Evolutionary conservation across 2,113 vertebrate species (phyloP).

Genomic region (Phrynocephalus versicolor): DNA sequence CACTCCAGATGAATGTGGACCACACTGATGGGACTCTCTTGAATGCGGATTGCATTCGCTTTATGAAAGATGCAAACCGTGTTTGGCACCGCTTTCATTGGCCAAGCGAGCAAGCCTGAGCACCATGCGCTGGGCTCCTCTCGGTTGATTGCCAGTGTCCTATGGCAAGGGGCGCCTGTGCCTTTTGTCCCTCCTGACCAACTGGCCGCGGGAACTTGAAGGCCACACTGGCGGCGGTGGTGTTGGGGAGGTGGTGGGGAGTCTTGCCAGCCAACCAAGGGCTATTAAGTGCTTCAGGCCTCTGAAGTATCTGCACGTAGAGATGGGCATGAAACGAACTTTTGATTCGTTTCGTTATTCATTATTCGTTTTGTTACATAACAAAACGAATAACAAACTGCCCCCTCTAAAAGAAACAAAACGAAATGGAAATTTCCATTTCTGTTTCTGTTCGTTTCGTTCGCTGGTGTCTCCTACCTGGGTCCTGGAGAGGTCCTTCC

Average conservation of each 20-base stretch:
- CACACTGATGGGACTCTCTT: background rate
- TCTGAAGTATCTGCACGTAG: conserved; percentile 69
- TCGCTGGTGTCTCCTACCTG: too few species aligned
- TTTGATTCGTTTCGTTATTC: too few species aligned
- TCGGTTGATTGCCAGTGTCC: conserved; percentile 69
- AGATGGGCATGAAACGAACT: too few species aligned
- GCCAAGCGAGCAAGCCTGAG: conserved; percentile 66
- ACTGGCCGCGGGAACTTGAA: conserved; percentile 68
- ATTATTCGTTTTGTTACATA: too few species aligned
- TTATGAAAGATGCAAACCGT: conserved; percentile 71
- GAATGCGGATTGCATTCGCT: background rate
- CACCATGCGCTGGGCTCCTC: conserved; percentile 47
- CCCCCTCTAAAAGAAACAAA: too few species aligned
- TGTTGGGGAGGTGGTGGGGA: background rate
- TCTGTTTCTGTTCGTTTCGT: too few species aligned
- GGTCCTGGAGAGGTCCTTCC: too few species aligned
- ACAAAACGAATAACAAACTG: too few species aligned
- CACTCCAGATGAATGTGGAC: background rate
- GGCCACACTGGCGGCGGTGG: conserved; percentile 52
- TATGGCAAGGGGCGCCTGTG: conserved; percentile 62
- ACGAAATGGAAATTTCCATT: too few species aligned
- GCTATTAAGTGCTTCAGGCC: conserved; percentile 69
- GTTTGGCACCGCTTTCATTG: too few species aligned
- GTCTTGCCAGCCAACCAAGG: conserved; percentile 69
- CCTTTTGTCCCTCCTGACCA: conserved; percentile 76